Evolutionary conservation across 1,140 invertebrate genomes (phyloP).

Genomic region (Caenorhabditis tropicalis): DNA sequence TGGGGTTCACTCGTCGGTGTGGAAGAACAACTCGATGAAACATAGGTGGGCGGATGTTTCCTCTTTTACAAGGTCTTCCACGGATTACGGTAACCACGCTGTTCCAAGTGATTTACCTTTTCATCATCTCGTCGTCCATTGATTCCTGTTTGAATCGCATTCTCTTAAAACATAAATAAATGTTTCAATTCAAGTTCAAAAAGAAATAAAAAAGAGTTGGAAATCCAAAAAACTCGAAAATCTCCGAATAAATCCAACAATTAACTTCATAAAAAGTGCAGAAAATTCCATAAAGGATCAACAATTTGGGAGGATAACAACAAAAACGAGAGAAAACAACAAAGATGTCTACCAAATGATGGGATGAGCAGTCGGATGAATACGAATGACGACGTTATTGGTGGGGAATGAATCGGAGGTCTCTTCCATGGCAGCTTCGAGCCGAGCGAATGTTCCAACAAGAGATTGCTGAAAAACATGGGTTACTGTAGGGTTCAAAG

Average conservation of each 20-base stretch:
- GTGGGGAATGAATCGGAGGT: neutral
- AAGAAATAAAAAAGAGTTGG: too few species aligned
- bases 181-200: too few species aligned
- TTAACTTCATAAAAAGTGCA: neutral
- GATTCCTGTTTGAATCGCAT: too few species aligned
- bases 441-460: neutral
- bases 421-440: constrained; percentile 12
- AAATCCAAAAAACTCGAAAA: neutral
- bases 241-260: neutral
- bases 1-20: too few species aligned
- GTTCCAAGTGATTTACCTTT: too few species aligned
- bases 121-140: too few species aligned
- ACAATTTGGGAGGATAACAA: neutral
- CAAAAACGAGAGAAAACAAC: neutral
- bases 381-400: constrained; percentile 1
- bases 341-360: neutral
- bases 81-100: too few species aligned
- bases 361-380: neutral
- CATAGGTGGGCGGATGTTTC: too few species aligned
- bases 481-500: too few species aligned
- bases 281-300: neutral
- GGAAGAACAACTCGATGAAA: too few species aligned
- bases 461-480: constrained; percentile 26
- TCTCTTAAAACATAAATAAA: too few species aligned
- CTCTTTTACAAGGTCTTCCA: neutral